Conservation (phyloP, 1,140 invertebrate species). For the Trachymyrmex septentrionalis region DNA sequence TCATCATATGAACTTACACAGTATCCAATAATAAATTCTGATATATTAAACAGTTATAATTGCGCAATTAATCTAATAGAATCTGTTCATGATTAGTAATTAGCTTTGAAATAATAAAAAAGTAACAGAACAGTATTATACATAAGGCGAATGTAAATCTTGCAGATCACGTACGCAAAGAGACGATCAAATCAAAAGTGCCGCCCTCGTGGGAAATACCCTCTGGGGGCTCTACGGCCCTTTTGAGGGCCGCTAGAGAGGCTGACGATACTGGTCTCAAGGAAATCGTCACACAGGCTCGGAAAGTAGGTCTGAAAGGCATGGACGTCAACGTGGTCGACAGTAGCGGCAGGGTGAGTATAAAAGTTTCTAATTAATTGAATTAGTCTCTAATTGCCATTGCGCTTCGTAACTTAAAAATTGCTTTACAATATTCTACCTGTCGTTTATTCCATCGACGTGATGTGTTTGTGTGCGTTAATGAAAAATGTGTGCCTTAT, state of each 20-base stretch:
- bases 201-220: conserved; percentile 76
- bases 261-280: conserved; percentile 81
- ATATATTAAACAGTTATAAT: conserved; percentile 4
- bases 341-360: conserved; percentile 84
- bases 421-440: neutral
- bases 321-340: conserved; percentile 84
- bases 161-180: conserved; percentile 61
- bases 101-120: neutral
- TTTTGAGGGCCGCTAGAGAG: conserved; percentile 83
- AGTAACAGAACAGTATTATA: neutral
- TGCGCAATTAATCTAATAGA: conserved; percentile 9
- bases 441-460: neutral
- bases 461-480: neutral
- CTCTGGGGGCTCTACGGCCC: conserved; percentile 80
- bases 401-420: conserved; percentile 9
- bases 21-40: conserved; percentile 2
- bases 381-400: conserved; percentile 37
- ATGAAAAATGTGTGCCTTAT: neutral
- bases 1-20: neutral
- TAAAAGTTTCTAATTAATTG: conserved; percentile 35
- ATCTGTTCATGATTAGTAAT: neutral
- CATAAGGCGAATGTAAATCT: neutral
- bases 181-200: conserved; percentile 75
- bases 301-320: conserved; percentile 75
- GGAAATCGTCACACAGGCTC: conserved; percentile 77